Conservation (phyloP, 2,797 vertebrate genomes). For the Threskiornis aethiopicus region DNA sequence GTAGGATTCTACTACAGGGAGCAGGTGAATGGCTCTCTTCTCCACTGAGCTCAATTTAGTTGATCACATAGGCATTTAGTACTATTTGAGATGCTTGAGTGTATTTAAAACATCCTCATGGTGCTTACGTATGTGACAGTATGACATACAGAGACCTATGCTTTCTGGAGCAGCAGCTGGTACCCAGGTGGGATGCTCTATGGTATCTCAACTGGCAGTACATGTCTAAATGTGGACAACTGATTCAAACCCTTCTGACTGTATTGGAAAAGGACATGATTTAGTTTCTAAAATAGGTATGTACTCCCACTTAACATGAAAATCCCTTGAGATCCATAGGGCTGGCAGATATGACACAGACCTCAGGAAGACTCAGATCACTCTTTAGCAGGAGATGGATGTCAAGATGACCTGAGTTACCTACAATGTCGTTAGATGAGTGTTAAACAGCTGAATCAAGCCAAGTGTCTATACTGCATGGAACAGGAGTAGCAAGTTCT, state of each 20-base stretch:
- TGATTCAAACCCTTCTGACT: neutral
- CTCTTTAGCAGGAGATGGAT: neutral
- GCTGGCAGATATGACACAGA: neutral
- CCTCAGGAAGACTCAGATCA: neutral
- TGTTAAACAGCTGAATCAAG: neutral
- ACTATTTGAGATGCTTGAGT: neutral
- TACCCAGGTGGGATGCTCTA: neutral
- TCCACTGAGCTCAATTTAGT: rapidly evolving
- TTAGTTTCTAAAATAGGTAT: neutral
- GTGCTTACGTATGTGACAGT: too few species aligned
- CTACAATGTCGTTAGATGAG: neutral
- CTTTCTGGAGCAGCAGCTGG: neutral
- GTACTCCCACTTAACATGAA: neutral
- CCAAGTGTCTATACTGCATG: rapidly evolving
- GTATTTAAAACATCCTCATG: neutral
- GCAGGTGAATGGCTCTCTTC: neutral
- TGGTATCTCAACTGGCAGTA: neutral
- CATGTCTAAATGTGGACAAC: neutral
- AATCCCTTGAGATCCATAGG: neutral
- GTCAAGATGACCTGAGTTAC: neutral
- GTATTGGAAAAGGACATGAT: neutral
- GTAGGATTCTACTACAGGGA: neutral
- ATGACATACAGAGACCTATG: neutral
- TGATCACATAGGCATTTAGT: neutral
- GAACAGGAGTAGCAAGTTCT: neutral